Evolutionary conservation across 2,797 vertebrate species (phyloP), one percentile per base, ranked within the genome.

Genomic region (Coluber constrictor): DNA sequence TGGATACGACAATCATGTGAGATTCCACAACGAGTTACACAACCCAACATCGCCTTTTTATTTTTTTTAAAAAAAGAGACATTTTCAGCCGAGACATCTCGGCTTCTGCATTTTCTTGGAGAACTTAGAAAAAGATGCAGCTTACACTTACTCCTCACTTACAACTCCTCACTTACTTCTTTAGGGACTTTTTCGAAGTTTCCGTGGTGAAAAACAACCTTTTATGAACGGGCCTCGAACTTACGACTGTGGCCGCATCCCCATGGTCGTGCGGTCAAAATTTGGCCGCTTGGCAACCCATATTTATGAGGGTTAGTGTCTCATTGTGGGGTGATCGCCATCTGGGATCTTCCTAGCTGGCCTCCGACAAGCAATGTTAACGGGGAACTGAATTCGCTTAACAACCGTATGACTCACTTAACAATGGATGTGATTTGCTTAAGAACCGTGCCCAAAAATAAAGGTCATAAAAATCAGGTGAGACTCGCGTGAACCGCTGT

Each of bases 1-100:
- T 60, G 15, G 63, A 92, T 63, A 59, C 87, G 56, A 74, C 16
- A 32, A 90, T 90, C 94, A 88, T 54, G 91, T 0, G 0, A 0
- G 90, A 91, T 61, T 88, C 94, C 90, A 86, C 47, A 32, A 54
- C 2, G 11, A 54, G 61, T 88, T 93, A 88, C 25, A 61, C 79
- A 91, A 88, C 5, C 43, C 15, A 54, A 15, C 32, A 57, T 11
- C n/a, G 37, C 37, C 2, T 37, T 37, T 16, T 6, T 56, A 10
- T 6, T 1, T 16, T 6, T 56, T 16, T 6, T 1, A 29, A 43
- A 55, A 29, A 55, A 43, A 47, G 47, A 32, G 18, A 32, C 5
- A 29, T 3, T n/a, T 74, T 57, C 4, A 27, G 12, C 5, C 8
- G 1, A 18, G 3, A 25, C 1, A 32, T 32, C 13, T 3, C 6